Evolutionary conservation across 2,113 vertebrate species (phyloP), one percentile per base, ranked within the genome.

Genomic region (Haliaeetus leucogaster): DNA sequence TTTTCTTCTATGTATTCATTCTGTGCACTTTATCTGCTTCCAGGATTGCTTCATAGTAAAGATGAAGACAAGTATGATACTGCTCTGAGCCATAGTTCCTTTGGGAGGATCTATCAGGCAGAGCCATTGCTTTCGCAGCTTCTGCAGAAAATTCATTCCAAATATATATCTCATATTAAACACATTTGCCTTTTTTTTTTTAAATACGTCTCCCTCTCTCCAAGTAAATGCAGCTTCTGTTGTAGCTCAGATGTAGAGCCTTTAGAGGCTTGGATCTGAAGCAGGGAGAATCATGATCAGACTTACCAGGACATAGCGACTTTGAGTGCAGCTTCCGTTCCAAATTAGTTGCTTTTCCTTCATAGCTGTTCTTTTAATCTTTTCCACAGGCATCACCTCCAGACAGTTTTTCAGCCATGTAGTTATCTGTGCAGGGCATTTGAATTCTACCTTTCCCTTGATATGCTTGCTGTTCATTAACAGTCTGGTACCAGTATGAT

Each of bases 101-200:
- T 65, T 13, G 74, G 85, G 84, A 95, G 78, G 74, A 90, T 91
- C 65, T 36, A 88, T 91, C 84, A 93, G 66, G 58, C n/a, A 96
- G 91, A 96, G 52, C 59, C 76, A 47, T 29, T 96, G 77, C 63
- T 84, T 63, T 92, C 77, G 70, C 77, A 82, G 90, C 87, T 85
- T 79, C 74, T 62, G 26, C 65, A 89, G 68, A 89, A 86, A 91
- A 82, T 72, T 91, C 5, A 18, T 91, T 80, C 65, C 34, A 89
- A 91, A 93, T 92, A 67, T 42, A 80, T 70, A 65, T 56, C 56
- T 73, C 23, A 45, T 43, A 34, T 52, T 85, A 94, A 96, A 61
- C 36, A 82, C 30, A 86, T 82, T 86, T 56, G 9, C 30, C n/a
- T 38, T 13, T n/a, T n/a, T 40, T 32, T 65, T 53, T 66, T 40